A percentile compares a stretch with the other conserved stretches of the same genome.
phyloP scores from a whole-genome alignment of 2,113 vertebrate species.

The Pelobates fuscus region DNA sequence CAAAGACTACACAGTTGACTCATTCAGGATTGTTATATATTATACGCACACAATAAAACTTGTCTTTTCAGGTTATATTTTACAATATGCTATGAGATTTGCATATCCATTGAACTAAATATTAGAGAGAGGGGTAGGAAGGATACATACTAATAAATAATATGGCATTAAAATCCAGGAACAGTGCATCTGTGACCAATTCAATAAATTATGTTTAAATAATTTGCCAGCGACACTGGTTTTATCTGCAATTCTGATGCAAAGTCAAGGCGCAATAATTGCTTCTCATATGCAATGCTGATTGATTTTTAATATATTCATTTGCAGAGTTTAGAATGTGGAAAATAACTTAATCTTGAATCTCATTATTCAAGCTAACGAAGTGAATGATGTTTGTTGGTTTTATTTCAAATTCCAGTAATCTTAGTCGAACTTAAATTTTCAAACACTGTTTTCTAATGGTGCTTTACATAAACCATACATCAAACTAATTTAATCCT shows the following conservation, averaged over 20 bases:
- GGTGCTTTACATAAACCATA: not conserved
- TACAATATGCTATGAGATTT: too few species aligned
- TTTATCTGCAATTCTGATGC: constrained; percentile 18
- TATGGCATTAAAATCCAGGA: not conserved
- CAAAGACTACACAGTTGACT: too few species aligned
- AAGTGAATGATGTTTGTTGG: not conserved
- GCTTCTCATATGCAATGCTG: not conserved
- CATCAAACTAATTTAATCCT: not conserved
- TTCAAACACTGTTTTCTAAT: constrained; percentile 6
- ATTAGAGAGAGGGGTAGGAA: not conserved
- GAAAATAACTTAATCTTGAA: constrained; percentile 26
- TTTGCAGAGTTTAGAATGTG: not conserved
- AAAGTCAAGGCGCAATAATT: constrained; percentile 45
- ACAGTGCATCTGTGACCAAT: not conserved
- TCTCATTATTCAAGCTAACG: constrained; percentile 37
- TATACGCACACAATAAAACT: too few species aligned
- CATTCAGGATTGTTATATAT: too few species aligned
- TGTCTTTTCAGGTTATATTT: too few species aligned
- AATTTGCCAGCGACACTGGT: not conserved
- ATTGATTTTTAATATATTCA: constrained; percentile 20
- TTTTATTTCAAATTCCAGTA: constrained; percentile 44
- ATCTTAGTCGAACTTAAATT: not conserved
- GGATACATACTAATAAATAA: not conserved
- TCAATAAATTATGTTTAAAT: constrained; percentile 19
- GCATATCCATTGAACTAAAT: too few species aligned